A percentile compares a stretch with the other conserved stretches of the same genome.
These are phyloP conservation scores for Acanthacorydalis orientalis DNA, from an alignment of 2,888 invertebrate species.

Conservation along the genomic window DNA sequence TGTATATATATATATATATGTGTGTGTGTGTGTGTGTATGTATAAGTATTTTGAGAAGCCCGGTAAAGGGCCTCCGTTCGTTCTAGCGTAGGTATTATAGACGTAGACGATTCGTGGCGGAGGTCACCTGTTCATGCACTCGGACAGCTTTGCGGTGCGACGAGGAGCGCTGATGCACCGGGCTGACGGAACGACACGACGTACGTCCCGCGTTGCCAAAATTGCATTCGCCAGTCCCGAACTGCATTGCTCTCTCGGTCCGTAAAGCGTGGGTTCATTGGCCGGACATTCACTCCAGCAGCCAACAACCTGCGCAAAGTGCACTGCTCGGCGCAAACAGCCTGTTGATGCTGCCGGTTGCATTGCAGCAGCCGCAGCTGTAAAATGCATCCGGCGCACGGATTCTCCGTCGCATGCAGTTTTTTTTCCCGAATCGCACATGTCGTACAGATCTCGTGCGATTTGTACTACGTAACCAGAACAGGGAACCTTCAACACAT, in stretches of 20 bases:
- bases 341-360: neutral
- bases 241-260: neutral
- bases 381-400: too few relatives aligned
- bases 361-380: neutral
- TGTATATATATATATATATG: too few relatives aligned
- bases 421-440: too few relatives aligned
- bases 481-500: too few relatives aligned
- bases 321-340: neutral
- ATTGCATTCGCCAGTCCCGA: neutral
- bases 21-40: too few relatives aligned
- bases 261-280: neutral
- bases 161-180: neutral
- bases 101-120: neutral
- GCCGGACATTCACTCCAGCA: neutral
- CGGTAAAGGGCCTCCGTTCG: too few relatives aligned
- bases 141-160: neutral
- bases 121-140: neutral
- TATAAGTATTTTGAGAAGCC: too few relatives aligned
- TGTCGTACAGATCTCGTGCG: too few relatives aligned
- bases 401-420: too few relatives aligned
- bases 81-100: too few relatives aligned
- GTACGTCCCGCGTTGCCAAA: neutral
- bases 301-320: neutral
- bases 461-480: too few relatives aligned
- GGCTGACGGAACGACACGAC: neutral